Conservation (phyloP, 2,797 vertebrate genomes). For the Sparus aurata region DNA sequence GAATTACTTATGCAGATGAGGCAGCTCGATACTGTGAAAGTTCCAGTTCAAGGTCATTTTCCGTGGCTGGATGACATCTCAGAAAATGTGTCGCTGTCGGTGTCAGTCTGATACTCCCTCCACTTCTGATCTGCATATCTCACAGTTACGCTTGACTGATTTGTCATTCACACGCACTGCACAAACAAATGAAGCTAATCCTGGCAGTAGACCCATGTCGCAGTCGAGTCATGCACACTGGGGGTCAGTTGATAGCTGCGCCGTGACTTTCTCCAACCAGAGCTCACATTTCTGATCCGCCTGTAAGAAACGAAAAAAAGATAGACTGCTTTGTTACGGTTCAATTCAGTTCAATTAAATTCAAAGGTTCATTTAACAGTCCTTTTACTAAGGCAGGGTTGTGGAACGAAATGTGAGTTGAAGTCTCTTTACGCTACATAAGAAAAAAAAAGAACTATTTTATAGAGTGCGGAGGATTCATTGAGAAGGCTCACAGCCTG, state of each 20-base stretch:
- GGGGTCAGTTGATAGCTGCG: conserved; percentile 22
- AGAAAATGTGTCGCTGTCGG: conserved; percentile 31
- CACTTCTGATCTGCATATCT: conserved; percentile 51
- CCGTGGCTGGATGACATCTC: conserved; percentile 31
- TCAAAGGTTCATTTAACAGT: too few species aligned
- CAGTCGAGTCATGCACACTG: neutral
- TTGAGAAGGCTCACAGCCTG: too few species aligned
- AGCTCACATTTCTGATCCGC: conserved; percentile 10
- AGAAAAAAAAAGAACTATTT: too few species aligned
- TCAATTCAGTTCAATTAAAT: too few species aligned
- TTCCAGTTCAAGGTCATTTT: conserved; percentile 69
- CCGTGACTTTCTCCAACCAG: conserved; percentile 9
- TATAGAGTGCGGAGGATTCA: too few species aligned
- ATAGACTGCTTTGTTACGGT: neutral
- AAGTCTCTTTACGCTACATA: too few species aligned
- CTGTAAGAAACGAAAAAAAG: neutral
- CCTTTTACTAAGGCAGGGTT: too few species aligned
- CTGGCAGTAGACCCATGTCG: conserved; percentile 5
- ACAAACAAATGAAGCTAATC: conserved; percentile 45
- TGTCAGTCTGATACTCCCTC: conserved; percentile 33
- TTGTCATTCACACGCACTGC: conserved; percentile 39
- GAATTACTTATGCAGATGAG: conserved; percentile 81
- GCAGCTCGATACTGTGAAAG: conserved; percentile 61
- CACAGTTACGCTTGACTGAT: conserved; percentile 46
- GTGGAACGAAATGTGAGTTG: too few species aligned